Evolutionary conservation across 2,888 invertebrate species (phyloP), one percentile per base, ranked within the genome.

Genomic region (Craniophora ligustri): DNA sequence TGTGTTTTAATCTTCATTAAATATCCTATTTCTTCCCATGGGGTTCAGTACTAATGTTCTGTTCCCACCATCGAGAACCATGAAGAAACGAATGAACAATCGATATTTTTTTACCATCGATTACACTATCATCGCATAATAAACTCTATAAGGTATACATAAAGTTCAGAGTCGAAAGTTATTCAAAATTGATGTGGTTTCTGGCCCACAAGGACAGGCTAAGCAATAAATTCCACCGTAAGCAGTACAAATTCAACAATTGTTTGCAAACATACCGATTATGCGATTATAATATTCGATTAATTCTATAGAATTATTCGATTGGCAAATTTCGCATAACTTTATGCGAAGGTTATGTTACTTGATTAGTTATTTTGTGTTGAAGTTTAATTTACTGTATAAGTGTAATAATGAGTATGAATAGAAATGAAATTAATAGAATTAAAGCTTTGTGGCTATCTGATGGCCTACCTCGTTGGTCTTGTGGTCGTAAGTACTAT

Each of bases 191-290:
- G 45, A 36, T 51, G 38, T 56, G 23, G 42, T 49, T 45, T 46
- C 44, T 67, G 46, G 49, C 58, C 28, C 42, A 50, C 71, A 71
- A 72, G 71, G 72, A 66, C 71, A 47, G 14, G 30, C 36, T 16
- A 49, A 56, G 63, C 48, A 58, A 72, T 72, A 72, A 67, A 72
- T 72, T 61, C 48, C 53, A 31, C 39, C 30, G 45, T 61, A 67
- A 64, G 58, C 55, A 48, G 56, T 72, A 72, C 67, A 67, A 72
- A 72, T 72, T 69, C 61, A 72, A 72, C 70, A 61, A 72, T 72
- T 67, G 73, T 70, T 72, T 46, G 50, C 63, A 35, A 55, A 72
- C 63, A 72, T 56, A 72, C 55, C 59, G 64, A 69, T 69, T 57
- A 63, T 30, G 46, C 32, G 64, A 72, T 64, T 72, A 51, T 59